Conservation (phyloP, 2,797 vertebrate genomes). For the Vireo griseus region DNA sequence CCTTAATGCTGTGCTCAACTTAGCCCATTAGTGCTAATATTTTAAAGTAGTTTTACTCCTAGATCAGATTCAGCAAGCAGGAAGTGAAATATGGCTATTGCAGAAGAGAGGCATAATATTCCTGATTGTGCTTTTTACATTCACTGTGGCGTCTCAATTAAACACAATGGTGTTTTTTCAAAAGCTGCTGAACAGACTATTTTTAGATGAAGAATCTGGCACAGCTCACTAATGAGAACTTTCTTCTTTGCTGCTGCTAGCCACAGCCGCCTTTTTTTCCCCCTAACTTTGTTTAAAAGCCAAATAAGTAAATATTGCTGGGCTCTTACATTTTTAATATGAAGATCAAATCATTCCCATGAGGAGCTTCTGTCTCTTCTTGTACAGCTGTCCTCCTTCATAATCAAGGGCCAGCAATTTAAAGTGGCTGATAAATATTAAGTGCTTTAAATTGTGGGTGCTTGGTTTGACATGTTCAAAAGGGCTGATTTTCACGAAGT, state of each 20-base stretch:
- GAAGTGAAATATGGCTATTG: neutral
- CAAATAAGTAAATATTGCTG: slow-evolving; percentile 16
- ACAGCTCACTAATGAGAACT: slow-evolving; percentile 10
- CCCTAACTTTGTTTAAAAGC: neutral
- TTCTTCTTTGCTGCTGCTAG: slow-evolving; percentile 4
- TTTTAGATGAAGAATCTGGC: slow-evolving; percentile 18
- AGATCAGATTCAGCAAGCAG: neutral
- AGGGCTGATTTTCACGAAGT: neutral
- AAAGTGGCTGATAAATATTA: neutral
- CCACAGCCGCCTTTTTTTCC: neutral
- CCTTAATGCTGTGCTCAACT: neutral
- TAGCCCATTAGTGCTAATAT: neutral
- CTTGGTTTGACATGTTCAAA: neutral
- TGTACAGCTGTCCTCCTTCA: neutral
- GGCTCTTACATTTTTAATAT: slow-evolving; percentile 2
- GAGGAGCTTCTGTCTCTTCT: slow-evolving; percentile 1
- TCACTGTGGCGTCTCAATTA: neutral
- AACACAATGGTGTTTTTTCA: neutral
- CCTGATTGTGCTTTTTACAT: neutral
- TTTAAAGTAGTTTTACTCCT: neutral
- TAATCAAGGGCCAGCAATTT: neutral
- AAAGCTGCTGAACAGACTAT: slow-evolving; percentile 2
- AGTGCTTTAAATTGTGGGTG: neutral
- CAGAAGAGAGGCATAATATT: neutral
- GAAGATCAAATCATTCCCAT: slow-evolving; percentile 17